phyloP scores from a whole-genome alignment of 2,797 vertebrate genomes.

The Macropodus opercularis region DNA sequence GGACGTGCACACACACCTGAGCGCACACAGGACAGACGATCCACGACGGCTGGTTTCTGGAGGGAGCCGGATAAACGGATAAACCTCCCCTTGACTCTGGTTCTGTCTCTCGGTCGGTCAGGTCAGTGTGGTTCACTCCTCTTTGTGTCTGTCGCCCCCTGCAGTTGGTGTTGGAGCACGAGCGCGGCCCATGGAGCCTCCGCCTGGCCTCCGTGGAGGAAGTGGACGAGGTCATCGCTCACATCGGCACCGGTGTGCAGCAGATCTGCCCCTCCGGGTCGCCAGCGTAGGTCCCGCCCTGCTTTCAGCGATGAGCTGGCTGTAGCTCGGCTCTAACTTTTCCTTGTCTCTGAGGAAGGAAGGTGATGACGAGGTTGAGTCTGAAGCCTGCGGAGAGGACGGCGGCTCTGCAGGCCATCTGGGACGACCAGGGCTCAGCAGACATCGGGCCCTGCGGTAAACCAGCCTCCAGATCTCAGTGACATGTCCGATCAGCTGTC shows the following conservation, averaged over 20 bases:
- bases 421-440: constrained; percentile 87
- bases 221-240: constrained; percentile 87
- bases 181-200: constrained; percentile 85
- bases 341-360: constrained; percentile 75
- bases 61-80: too few species aligned
- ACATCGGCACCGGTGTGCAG: constrained; percentile 86
- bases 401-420: constrained; percentile 84
- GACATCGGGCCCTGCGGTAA: constrained; percentile 94
- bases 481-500: rapidly evolving
- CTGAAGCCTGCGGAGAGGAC: constrained; percentile 89
- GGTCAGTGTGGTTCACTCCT: too few species aligned
- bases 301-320: too few species aligned
- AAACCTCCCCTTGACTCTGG: too few species aligned
- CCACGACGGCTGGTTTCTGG: too few species aligned
- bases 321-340: too few species aligned
- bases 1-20: background rate
- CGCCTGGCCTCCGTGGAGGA: constrained; percentile 85
- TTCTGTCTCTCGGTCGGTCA: too few species aligned
- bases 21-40: too few species aligned
- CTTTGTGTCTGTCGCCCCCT: constrained; percentile 45
- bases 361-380: constrained; percentile 89
- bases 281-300: constrained; percentile 85
- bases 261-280: constrained; percentile 88
- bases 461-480: background rate
- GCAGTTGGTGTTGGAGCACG: constrained; percentile 89